Evolutionary conservation across 2,888 invertebrate species (phyloP), one percentile per base, ranked within the genome.

Genomic region (Parnassius apollo): DNA sequence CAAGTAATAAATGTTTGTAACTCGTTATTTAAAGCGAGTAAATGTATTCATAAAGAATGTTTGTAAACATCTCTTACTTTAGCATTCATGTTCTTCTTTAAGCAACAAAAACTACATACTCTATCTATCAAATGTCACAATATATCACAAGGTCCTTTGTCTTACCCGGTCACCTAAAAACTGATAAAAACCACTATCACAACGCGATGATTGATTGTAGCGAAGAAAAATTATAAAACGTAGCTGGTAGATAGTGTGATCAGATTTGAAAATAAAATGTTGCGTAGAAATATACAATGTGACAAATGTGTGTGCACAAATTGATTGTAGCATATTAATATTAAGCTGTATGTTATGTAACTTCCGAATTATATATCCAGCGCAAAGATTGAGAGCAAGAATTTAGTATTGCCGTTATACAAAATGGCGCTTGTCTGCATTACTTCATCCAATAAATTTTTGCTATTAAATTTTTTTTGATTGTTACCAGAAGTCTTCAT

Each of bases 141-240:
- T 42, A 25, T 72, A 75, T 74, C 75, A 72, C 75, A 72, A 72
- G 65, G 67, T 68, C 69, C 61, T 63, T 69, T 74, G 76, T 78
- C 73, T 87, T 83, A 85, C 88, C 85, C 68, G 82, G 83, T 86
- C 84, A 88, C 86, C 86, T 75, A 85, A 75, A 78, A 74, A 69
- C 68, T 71, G 82, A 84, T 85, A 83, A 77, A 68, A 61, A 62
- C 55, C 57, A 44, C 64, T 65, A 70, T 70, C 67, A 48, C 25
- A 9, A 18, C 49, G 55, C 51, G 44, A 57, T 80, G 72, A 78
- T 88, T 86, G 87, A 88, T 75, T 86, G 87, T 84, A 74, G 57
- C 45, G 51, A 61, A 59, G 66, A 55, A 68, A 68, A 66, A 69
- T 68, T 64, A 65, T 59, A 51, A 66, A 69, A 70, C 48, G n/a